Conservation (phyloP, 1,140 invertebrate species). For the Drosophila guanche region DNA sequence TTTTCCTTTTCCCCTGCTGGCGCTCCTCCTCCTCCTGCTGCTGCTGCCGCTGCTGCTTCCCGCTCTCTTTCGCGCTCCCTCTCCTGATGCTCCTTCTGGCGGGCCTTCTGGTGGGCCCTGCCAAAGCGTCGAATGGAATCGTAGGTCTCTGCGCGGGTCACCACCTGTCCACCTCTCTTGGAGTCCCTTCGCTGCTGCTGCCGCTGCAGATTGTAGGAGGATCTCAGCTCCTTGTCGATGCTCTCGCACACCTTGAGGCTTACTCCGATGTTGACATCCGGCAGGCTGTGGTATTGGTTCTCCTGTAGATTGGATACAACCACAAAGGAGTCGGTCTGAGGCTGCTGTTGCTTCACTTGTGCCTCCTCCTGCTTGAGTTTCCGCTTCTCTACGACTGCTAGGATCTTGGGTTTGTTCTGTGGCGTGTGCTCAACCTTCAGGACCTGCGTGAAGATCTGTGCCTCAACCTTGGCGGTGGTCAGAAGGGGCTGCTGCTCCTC, state of each 20-base stretch:
- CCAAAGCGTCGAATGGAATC: constrained; percentile 81
- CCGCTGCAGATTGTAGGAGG: constrained; percentile 80
- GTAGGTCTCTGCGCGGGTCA: constrained; percentile 74
- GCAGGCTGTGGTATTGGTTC: constrained; percentile 88
- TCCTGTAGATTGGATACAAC: constrained; percentile 79
- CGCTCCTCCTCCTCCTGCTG: neutral
- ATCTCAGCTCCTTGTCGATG: constrained; percentile 87
- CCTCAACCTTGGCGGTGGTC: constrained; percentile 33
- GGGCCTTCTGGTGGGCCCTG: constrained; percentile 71
- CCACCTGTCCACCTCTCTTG: constrained; percentile 53
- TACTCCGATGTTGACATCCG: constrained; percentile 87
- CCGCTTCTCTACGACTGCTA: constrained; percentile 71
- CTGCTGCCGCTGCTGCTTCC: constrained; percentile 27
- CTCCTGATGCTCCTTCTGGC: constrained; percentile 66
- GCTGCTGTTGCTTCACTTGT: constrained; percentile 10
- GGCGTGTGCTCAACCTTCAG: constrained; percentile 67
- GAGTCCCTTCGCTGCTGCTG: constrained; percentile 67
- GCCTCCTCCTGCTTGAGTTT: constrained; percentile 47
- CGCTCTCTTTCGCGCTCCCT: constrained; percentile 50
- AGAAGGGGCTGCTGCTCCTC: constrained; percentile 20
- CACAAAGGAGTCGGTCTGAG: constrained; percentile 56
- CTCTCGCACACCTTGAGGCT: constrained; percentile 87
- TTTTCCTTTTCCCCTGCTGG: constrained; percentile 26
- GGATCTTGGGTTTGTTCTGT: constrained; percentile 72
- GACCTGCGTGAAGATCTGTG: constrained; percentile 68